Evolutionary conservation across 2,797 vertebrate species (phyloP).

Genomic region (Varecia variegata): DNA sequence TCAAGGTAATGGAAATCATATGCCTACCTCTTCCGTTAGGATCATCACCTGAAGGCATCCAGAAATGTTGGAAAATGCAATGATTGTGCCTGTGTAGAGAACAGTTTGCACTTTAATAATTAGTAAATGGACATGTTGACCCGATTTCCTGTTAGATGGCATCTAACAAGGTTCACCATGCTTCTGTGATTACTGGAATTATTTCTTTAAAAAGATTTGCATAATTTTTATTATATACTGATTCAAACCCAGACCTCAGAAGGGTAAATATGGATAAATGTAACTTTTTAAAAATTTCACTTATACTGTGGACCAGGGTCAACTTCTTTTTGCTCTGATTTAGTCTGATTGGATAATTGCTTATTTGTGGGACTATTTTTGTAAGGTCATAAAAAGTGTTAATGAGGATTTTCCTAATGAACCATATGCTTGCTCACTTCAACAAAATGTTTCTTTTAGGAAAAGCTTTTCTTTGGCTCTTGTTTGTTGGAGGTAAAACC

Average conservation of each 20-base stretch:
- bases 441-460: background rate
- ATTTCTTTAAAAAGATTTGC: conserved; percentile 8
- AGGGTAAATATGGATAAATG: background rate
- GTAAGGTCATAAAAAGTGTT: background rate
- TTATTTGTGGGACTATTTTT: background rate
- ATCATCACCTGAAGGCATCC: background rate
- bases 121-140: background rate
- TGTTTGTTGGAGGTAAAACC: background rate
- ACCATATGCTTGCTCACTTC: background rate
- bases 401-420: background rate
- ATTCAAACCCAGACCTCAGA: background rate
- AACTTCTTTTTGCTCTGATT: background rate
- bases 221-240: background rate
- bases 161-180: background rate
- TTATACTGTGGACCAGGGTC: background rate
- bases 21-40: background rate
- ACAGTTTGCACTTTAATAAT: background rate
- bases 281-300: background rate
- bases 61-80: background rate
- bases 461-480: background rate
- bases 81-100: background rate
- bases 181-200: conserved; percentile 5
- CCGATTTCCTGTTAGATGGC: background rate
- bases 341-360: background rate
- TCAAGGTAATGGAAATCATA: background rate